Evolutionary conservation across 2,113 vertebrate species (phyloP).

Genomic region (Brienomyrus longianalis): DNA sequence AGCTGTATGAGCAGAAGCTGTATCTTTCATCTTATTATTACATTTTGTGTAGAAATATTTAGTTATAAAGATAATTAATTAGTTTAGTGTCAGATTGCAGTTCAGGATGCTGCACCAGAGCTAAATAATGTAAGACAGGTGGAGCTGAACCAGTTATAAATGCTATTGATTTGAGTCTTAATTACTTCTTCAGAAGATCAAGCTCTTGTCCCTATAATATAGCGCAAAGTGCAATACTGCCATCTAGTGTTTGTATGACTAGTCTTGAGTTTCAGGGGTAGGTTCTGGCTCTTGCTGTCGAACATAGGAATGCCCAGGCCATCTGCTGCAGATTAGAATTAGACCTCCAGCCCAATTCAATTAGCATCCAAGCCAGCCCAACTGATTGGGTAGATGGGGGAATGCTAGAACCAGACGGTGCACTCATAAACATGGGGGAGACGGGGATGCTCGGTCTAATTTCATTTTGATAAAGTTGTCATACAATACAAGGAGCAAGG

Average conservation of each 20-base stretch:
- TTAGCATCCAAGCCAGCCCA: slow-evolving; percentile 54
- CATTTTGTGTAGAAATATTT: background rate
- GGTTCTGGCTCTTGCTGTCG: slow-evolving; percentile 40
- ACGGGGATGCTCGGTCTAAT: background rate
- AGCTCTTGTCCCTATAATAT: slow-evolving; percentile 23
- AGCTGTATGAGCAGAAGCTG: background rate
- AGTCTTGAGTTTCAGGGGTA: slow-evolving; percentile 23
- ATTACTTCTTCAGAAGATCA: slow-evolving; percentile 53
- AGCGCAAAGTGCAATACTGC: slow-evolving; percentile 61
- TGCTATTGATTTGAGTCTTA: slow-evolving; percentile 65
- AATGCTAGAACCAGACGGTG: slow-evolving; percentile 22
- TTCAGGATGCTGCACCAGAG: slow-evolving; percentile 32
- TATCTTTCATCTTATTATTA: background rate
- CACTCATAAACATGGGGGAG: slow-evolving; percentile 20
- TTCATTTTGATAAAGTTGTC: slow-evolving; percentile 30
- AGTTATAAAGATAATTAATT: background rate
- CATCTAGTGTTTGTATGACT: slow-evolving; percentile 51
- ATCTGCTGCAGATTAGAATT: slow-evolving; percentile 68
- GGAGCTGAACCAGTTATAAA: slow-evolving; percentile 55
- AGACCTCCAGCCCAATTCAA: slow-evolving; percentile 67
- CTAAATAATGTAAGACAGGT: slow-evolving; percentile 42
- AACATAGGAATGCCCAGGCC: slow-evolving; percentile 52
- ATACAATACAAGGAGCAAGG: slow-evolving; percentile 6
- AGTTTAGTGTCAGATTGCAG: slow-evolving; percentile 31
- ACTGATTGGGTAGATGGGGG: slow-evolving; percentile 48